phyloP scores from a whole-genome alignment of 2,797 vertebrate genomes.

The Lacerta bilineata region DNA sequence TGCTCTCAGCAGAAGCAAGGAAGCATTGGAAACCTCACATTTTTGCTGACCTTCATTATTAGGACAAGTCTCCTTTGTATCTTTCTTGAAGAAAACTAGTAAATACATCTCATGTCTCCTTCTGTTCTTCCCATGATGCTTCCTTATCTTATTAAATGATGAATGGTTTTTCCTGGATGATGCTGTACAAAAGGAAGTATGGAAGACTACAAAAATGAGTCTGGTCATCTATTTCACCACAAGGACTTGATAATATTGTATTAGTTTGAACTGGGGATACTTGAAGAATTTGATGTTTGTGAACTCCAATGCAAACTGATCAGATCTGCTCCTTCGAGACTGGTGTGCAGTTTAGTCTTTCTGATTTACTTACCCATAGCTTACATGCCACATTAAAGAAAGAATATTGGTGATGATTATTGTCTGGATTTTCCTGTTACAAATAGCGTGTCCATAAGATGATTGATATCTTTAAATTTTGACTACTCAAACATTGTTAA shows the following conservation, averaged over 20 bases:
- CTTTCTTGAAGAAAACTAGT: not conserved
- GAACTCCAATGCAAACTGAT: too few species aligned
- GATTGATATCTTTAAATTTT: slow-evolving; percentile 62
- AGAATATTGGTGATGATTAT: slow-evolving; percentile 45
- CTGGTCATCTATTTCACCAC: slow-evolving; percentile 28
- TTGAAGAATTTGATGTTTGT: too few species aligned
- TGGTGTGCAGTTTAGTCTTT: too few species aligned
- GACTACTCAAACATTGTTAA: slow-evolving; percentile 57
- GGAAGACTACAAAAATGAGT: not conserved
- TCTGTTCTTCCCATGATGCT: not conserved
- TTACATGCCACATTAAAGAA: slow-evolving; percentile 44
- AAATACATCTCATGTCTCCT: not conserved
- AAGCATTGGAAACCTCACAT: not conserved
- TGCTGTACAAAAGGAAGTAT: slow-evolving; percentile 37
- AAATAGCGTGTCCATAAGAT: slow-evolving; percentile 52
- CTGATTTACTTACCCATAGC: not conserved
- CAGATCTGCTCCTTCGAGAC: too few species aligned
- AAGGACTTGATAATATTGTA: not conserved
- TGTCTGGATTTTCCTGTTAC: slow-evolving; percentile 56
- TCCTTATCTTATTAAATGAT: not conserved
- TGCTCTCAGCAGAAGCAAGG: not conserved
- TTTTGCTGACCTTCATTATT: slow-evolving; percentile 21
- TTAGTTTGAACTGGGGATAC: not conserved
- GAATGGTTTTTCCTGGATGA: not conserved
- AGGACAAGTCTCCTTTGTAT: slow-evolving; percentile 6